Conservation (phyloP, 2,888 invertebrate species). For the Tinea pellionella region DNA sequence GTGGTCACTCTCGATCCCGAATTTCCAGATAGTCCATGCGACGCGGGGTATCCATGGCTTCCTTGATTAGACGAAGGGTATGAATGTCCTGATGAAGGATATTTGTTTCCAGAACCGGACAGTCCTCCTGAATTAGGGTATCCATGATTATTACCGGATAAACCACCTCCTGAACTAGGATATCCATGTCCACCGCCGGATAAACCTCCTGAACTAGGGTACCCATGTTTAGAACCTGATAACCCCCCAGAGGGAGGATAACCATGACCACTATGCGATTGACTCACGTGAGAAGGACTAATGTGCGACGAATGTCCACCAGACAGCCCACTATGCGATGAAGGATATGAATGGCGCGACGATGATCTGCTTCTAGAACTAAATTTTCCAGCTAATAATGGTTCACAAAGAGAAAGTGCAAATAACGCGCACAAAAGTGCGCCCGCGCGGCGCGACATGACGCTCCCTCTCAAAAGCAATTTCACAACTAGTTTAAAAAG, state of each 20-base stretch:
- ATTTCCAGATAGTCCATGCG: constrained; percentile 20
- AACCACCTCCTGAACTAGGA: neutral
- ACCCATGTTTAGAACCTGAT: constrained; percentile 14
- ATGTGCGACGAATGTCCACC: constrained; percentile 12
- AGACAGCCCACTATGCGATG: constrained; percentile 15
- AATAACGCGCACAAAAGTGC: constrained; percentile 35
- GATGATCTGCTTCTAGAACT: constrained; percentile 17
- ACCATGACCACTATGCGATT: constrained; percentile 23
- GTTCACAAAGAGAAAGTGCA: constrained; percentile 28
- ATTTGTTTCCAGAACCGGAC: neutral
- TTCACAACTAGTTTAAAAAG: constrained; percentile 15
- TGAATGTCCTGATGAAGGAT: constrained; percentile 8
- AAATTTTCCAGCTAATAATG: constrained; percentile 25
- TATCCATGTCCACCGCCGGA: constrained; percentile 19
- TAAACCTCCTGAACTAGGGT: constrained; percentile 23
- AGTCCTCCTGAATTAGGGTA: constrained; percentile 3
- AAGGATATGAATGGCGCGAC: constrained; percentile 15
- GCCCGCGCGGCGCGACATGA: constrained; percentile 31
- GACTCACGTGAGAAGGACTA: constrained; percentile 10
- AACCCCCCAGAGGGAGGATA: constrained; percentile 34
- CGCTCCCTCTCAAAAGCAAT: constrained; percentile 20
- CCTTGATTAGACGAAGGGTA: neutral
- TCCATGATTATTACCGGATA: neutral
- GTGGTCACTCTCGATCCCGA: constrained; percentile 24
- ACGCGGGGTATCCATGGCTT: constrained; percentile 24